Evolutionary conservation across 2,888 invertebrate genomes (phyloP).

Genomic region (Philaethria dido): DNA sequence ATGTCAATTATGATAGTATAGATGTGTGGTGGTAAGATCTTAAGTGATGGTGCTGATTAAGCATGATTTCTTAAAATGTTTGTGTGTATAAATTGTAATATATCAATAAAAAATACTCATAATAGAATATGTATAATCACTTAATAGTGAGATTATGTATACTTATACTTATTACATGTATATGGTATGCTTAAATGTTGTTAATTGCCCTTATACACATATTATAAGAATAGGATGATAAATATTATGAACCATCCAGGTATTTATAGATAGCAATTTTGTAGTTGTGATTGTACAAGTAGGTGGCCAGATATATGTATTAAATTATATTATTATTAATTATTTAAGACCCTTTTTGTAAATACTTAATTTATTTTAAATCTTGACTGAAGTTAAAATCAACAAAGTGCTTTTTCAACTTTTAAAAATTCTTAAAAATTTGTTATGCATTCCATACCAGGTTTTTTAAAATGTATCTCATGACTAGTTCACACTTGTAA

Average conservation of each 20-base stretch:
- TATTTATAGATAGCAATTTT: conserved; percentile 5
- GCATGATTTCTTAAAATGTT: conserved; percentile 38
- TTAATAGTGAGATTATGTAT: conserved; percentile 26
- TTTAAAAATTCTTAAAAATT: conserved; percentile 20
- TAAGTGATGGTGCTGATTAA: conserved; percentile 43
- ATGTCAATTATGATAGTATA: conserved; percentile 48
- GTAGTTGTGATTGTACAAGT: conserved; percentile 11
- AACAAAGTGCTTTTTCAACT: conserved; percentile 23
- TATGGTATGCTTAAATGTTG: conserved; percentile 21
- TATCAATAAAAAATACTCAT: conserved; percentile 42
- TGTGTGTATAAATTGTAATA: conserved; percentile 29
- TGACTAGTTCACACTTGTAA: conserved; percentile 4
- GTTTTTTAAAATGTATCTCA: conserved; percentile 1
- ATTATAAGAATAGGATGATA: conserved; percentile 15
- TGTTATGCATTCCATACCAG: conserved; percentile 34
- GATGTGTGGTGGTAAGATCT: conserved; percentile 38
- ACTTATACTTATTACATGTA: conserved; percentile 8
- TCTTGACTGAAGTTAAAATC: conserved; percentile 30
- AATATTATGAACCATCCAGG: conserved; percentile 18
- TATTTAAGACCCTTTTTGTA: conserved; percentile 24
- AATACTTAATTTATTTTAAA: conserved; percentile 31
- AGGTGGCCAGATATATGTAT: conserved; percentile 29
- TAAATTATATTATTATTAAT: background rate
- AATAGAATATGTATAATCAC: conserved; percentile 33
- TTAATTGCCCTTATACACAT: conserved; percentile 18